Base-by-base conservation (phyloP, 1,140 invertebrate genomes). In the Zaprionus nigranus region DNA sequence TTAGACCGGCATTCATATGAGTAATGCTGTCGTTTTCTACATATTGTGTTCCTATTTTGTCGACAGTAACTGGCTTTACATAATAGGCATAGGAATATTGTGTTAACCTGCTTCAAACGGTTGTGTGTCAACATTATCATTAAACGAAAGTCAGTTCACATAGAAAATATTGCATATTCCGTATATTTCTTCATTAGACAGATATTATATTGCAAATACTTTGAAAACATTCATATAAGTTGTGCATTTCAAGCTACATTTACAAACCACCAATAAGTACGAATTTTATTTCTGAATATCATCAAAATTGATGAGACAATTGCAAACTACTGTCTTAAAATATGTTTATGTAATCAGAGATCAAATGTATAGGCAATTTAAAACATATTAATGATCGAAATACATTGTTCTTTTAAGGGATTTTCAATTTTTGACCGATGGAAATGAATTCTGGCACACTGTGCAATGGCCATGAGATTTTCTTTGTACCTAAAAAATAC, bases 381-480 rank as follows among this genome's bases (percentile, higher is more conserved):
- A 22, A 22, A 7, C 40, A 9, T 17, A 5, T 13, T 6, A 51
- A 24, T 12, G 1, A 51, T 51, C 46, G 46, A 22, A 22, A 51
- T 51, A 13, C 12, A 13, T 51, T 24, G 20, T 51, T 24, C 11
- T 24, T 11, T 24, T 51, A 20, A 28, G n/a, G 43, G 12, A 30
- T 57, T 34, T 17, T 57, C n/a, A 7, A 67, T 17, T 57, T 70
- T 70, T 20, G n/a, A 75, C 59, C 60, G 60, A 75, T 70, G 59
- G 60, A 64, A 53, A 40, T 28, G 24, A 30, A 53, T 70, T 58
- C 1, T 58, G 54, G 67, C 60, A 70, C 59, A 58, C 59, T 57
- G 65, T 75, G 73, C 61, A 65, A 56, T 60, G 60, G 81, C 83
- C 83, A 87, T 84, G 80, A 81, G 78, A 88, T 83, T 88, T 88